Base-by-base conservation (phyloP, 2,797 vertebrate genomes). In the Corythornis leucogaster region DNA sequence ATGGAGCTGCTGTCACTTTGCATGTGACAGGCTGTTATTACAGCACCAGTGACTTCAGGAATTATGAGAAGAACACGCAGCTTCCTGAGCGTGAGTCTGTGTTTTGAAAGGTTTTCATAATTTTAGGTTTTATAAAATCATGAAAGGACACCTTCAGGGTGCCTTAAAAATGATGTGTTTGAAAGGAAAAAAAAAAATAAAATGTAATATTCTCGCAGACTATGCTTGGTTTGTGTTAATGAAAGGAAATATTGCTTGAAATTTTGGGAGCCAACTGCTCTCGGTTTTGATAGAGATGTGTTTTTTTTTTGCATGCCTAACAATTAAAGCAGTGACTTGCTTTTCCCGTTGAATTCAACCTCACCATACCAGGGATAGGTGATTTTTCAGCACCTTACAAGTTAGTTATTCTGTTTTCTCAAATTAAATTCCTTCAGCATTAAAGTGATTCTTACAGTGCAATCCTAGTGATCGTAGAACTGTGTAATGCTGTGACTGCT, bases 81-180 rank as follows among this genome's bases (percentile, higher is more conserved):
- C 94, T 93, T 92, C 92, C 94, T 89, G 66, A 97, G 92, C 76
- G 87, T 74, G 85, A 95, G 89, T 93, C 96, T 97, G 69, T 96
- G 75, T 96, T 92, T 95, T 97, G 94, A 96, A 97, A 84, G 89
- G 71, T 79, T 93, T 94, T 96, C 93, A 91, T 97, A 95, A 96
- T 97, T 94, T 92, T 85, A 95, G 95, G 95, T 96, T 97, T 97
- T 96, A 95, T 94, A 93, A 95, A 97, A 96, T 93, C 87, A 90
- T 90, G 95, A 89, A 97, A 96, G 94, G 78, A 94, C 66, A 89
- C 80, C 85, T 96, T 95, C 85, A 93, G 70, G 90, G 75, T 88
- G 84, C 90, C 96, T 96, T 88, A 94, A 96, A 95, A 96, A 95
- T 93, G 77, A 94, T 91, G 86, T 82, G 28, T 91, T 92, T 93